A percentile compares a stretch with the other conserved stretches of the same genome.
Conservation (phyloP, 1,140 invertebrate species). For the Drosophila sp. region DNA sequence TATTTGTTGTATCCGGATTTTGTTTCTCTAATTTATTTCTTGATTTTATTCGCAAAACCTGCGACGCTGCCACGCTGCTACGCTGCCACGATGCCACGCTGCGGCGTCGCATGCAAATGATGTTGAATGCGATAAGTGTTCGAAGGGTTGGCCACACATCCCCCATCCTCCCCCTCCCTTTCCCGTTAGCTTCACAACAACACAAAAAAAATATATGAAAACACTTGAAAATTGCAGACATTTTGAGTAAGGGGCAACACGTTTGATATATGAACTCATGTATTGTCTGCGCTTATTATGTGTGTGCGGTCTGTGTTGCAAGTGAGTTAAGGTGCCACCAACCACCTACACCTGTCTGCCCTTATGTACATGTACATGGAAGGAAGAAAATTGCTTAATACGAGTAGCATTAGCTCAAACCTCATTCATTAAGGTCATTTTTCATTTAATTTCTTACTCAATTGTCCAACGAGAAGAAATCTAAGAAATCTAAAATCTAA, state of each 20-base stretch:
- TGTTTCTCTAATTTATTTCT: slow-evolving; percentile 80
- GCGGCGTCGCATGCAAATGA: slow-evolving; percentile 69
- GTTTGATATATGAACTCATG: slow-evolving; percentile 80
- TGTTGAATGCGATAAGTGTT: slow-evolving; percentile 80
- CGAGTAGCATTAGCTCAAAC: slow-evolving; percentile 20
- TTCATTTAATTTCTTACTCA: background rate
- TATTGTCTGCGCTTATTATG: slow-evolving; percentile 74
- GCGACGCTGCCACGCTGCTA: background rate
- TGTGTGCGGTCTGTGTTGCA: slow-evolving; percentile 2
- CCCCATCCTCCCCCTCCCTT: background rate
- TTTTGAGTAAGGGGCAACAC: slow-evolving; percentile 13
- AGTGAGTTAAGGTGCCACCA: slow-evolving; percentile 3
- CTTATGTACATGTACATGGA: background rate
- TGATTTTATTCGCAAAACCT: slow-evolving; percentile 74
- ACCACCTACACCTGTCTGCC: background rate
- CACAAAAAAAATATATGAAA: slow-evolving; percentile 25
- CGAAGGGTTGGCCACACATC: slow-evolving; percentile 57
- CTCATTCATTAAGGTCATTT: slow-evolving; percentile 73
- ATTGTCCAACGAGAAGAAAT: no score
- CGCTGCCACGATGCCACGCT: background rate
- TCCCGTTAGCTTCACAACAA: background rate
- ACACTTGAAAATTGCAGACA: slow-evolving; percentile 76
- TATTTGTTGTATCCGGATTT: slow-evolving; percentile 23
- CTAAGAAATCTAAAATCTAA: no score
- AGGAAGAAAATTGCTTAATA: slow-evolving; percentile 16